Conservation (phyloP, 2,113 vertebrate species). For the Thryonomys swinderianus region DNA sequence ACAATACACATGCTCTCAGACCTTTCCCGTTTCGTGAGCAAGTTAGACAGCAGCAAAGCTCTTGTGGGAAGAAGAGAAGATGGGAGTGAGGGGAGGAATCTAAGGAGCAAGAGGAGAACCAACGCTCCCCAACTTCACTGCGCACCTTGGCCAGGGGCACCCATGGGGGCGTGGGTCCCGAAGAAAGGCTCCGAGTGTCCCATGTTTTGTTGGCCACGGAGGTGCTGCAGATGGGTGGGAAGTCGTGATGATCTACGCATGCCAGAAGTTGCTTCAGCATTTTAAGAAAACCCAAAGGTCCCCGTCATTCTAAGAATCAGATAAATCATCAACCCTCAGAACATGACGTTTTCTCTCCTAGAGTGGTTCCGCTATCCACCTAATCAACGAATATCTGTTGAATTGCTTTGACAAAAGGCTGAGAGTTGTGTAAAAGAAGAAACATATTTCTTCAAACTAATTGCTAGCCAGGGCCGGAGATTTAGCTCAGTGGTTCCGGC, state of each 20-base stretch:
- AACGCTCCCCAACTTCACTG: background rate
- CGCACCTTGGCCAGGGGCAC: background rate
- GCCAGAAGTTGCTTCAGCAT: background rate
- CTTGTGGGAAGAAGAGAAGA: background rate
- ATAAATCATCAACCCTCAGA: background rate
- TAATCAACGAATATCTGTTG: background rate
- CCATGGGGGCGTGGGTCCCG: background rate
- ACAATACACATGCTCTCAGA: background rate
- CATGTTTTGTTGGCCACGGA: fast-evolving
- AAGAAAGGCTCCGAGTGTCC: background rate
- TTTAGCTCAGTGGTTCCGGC: too few relatives aligned
- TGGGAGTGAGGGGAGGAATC: background rate
- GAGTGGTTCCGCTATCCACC: background rate
- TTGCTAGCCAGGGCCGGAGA: background rate
- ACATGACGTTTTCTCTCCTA: background rate
- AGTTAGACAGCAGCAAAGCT: background rate
- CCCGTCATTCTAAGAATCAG: background rate
- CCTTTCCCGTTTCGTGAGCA: background rate
- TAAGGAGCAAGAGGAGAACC: fast-evolving
- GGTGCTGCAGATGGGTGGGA: background rate
- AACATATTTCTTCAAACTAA: background rate
- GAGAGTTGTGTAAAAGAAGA: background rate
- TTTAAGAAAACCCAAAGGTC: background rate
- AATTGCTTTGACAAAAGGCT: background rate
- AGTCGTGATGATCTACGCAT: background rate